These are phyloP conservation scores for Ditylenchus dipsaci DNA, from an alignment of 1,140 invertebrate genomes.

Conservation along the genomic window DNA sequence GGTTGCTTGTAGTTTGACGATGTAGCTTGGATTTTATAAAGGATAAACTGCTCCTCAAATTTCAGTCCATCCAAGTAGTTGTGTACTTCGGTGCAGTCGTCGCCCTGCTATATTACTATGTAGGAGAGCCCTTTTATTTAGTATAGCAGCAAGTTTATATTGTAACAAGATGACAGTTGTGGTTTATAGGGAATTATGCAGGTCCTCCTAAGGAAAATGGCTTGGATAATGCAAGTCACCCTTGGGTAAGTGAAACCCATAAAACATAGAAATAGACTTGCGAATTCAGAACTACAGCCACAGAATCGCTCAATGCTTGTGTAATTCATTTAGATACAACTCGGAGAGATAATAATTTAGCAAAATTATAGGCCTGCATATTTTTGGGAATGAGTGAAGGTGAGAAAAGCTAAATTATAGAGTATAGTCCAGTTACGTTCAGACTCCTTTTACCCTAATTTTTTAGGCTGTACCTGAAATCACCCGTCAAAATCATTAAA, in stretches of 20 bases:
- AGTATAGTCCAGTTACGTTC: too few species aligned
- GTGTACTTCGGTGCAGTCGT: constrained; percentile 57
- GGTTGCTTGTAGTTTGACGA: constrained; percentile 61
- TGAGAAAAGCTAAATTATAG: too few species aligned
- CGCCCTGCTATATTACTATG: constrained; percentile 66
- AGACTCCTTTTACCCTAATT: neutral
- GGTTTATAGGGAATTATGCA: constrained; percentile 85
- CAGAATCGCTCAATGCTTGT: constrained; percentile 82
- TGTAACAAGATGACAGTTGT: too few species aligned
- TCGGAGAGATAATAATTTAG: constrained; percentile 49
- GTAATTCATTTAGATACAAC: neutral
- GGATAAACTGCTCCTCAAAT: neutral
- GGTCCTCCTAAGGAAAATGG: constrained; percentile 75
- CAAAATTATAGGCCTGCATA: constrained; percentile 66
- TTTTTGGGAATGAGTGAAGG: constrained; percentile 74
- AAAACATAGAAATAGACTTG: too few species aligned
- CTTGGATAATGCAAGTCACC: constrained; percentile 67
- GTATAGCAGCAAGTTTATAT: constrained; percentile 71
- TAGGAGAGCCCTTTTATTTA: constrained; percentile 83
- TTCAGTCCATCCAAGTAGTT: constrained; percentile 54
- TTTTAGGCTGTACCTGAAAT: too few species aligned
- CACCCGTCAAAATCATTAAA: too few species aligned
- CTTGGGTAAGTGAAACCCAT: too few species aligned
- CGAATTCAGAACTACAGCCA: constrained; percentile 83
- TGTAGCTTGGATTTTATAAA: constrained; percentile 3